phyloP scores from a whole-genome alignment of 2,888 invertebrate species.

The Brenthis ino region DNA sequence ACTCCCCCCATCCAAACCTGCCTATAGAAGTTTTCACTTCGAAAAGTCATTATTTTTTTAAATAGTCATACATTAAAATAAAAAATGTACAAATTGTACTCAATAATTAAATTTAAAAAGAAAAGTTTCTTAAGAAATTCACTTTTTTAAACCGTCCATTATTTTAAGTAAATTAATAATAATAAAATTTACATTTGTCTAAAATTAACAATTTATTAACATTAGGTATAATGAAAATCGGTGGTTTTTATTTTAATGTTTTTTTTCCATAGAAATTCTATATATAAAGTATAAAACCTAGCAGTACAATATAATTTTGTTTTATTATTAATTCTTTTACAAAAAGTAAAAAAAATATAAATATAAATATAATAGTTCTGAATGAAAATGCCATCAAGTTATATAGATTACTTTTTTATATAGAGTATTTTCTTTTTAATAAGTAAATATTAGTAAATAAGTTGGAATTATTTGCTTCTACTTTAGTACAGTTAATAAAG shows the following conservation, averaged over 20 bases:
- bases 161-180: neutral
- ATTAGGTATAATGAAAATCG: neutral
- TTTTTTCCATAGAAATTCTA: neutral
- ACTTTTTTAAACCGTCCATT: conserved; percentile 11
- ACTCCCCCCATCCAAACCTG: too few species aligned
- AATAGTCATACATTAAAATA: neutral
- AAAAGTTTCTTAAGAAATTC: neutral
- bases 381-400: neutral
- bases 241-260: neutral
- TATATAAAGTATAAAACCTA: conserved; percentile 7
- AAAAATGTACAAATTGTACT: too few species aligned
- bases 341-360: neutral
- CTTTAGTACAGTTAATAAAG: too few species aligned
- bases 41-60: neutral
- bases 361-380: neutral
- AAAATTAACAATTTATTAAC: too few species aligned
- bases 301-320: conserved; percentile 8
- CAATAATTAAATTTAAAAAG: too few species aligned
- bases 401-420: neutral
- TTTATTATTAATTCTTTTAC: neutral
- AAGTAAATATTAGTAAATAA: conserved; percentile 6
- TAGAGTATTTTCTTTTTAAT: neutral
- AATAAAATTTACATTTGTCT: too few species aligned
- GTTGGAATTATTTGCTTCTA: neutral
- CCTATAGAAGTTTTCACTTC: too few species aligned